phyloP scores from a whole-genome alignment of 2,113 vertebrate species.

The Corythoichthys intestinalis region DNA sequence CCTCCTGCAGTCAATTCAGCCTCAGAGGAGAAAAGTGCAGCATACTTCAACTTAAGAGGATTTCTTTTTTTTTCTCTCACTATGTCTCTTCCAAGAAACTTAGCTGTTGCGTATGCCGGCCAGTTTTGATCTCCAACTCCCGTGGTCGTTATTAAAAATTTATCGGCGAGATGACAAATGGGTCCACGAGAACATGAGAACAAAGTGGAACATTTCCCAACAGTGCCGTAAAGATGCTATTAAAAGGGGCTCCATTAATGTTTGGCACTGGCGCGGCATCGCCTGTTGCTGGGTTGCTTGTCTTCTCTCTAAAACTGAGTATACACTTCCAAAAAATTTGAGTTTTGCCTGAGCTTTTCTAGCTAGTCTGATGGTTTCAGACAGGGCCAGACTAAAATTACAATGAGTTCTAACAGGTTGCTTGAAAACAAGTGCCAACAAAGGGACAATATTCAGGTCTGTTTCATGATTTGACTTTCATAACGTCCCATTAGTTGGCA shows the following conservation, averaged over 20 bases:
- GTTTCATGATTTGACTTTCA: background rate
- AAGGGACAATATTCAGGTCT: background rate
- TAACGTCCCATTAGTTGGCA: background rate
- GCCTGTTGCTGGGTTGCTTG: constrained; percentile 29
- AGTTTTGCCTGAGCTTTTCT: background rate
- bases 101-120: constrained; percentile 8
- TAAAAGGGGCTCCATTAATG: constrained; percentile 46
- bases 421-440: background rate
- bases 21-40: constrained; percentile 29
- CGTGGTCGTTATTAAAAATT: constrained; percentile 56
- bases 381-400: background rate
- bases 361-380: background rate
- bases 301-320: constrained; percentile 16
- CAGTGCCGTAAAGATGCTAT: constrained; percentile 40
- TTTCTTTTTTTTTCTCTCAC: constrained; percentile 3
- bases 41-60: constrained; percentile 14
- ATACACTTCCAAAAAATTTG: background rate
- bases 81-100: constrained; percentile 29
- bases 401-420: background rate
- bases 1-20: constrained; percentile 42
- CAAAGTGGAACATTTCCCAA: constrained; percentile 33
- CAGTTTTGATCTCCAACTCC: constrained; percentile 44
- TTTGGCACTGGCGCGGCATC: constrained; percentile 33
- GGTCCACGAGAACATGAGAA: constrained; percentile 36
- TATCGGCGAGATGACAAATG: constrained; percentile 50